Evolutionary conservation across 2,888 invertebrate species (phyloP).

Genomic region (Ecliptopera silaceata): DNA sequence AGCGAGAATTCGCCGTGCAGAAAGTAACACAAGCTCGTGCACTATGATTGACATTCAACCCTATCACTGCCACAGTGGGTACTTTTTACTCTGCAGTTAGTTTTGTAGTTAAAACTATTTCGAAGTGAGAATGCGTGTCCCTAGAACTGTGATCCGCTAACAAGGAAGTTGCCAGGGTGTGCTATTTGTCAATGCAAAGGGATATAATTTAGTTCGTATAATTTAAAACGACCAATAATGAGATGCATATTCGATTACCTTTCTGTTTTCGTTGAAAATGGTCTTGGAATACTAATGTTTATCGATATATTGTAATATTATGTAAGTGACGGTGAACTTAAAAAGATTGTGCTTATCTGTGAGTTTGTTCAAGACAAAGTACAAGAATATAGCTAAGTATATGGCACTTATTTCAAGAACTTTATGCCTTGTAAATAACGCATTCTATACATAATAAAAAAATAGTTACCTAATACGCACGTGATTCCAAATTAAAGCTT

Average conservation of each 20-base stretch:
- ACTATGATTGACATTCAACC: constrained; percentile 40
- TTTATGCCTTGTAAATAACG: too few species aligned
- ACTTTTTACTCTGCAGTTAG: constrained; percentile 14
- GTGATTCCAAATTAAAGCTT: background rate
- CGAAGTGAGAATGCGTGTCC: constrained; percentile 47
- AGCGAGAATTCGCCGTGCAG: constrained; percentile 41
- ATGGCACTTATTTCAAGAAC: too few species aligned
- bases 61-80: constrained; percentile 13
- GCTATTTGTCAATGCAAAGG: constrained; percentile 77
- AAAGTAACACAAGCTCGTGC: constrained; percentile 47
- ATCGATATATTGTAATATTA: background rate
- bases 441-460: too few species aligned
- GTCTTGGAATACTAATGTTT: constrained; percentile 28
- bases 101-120: constrained; percentile 26
- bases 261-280: constrained; percentile 33
- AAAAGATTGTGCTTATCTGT: background rate
- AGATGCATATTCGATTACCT: constrained; percentile 75
- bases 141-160: constrained; percentile 66
- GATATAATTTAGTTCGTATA: constrained; percentile 72
- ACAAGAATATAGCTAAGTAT: too few species aligned
- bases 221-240: constrained; percentile 76
- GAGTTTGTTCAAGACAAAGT: background rate
- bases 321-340: too few species aligned
- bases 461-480: too few species aligned
- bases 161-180: constrained; percentile 72